Evolutionary conservation across 2,797 vertebrate species (phyloP).

Genomic region (Pristis pectinata): DNA sequence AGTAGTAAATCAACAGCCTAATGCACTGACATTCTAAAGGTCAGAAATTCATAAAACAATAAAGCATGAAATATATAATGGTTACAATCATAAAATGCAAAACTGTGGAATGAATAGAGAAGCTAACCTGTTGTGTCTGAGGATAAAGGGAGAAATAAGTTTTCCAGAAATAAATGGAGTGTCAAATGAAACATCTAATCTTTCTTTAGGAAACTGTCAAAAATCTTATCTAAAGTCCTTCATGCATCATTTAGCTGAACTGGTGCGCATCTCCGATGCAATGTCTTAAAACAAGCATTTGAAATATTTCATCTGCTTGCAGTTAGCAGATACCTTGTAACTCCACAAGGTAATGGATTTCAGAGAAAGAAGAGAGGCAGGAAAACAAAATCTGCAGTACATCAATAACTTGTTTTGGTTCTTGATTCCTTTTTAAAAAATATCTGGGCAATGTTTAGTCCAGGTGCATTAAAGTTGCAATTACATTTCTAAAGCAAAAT

Average conservation of each 20-base stretch:
- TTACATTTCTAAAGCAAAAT: not conserved
- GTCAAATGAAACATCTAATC: not conserved
- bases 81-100: not conserved
- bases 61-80: not conserved
- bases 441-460: not conserved
- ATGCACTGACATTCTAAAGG: conserved; percentile 4
- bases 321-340: not conserved
- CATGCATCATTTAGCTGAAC: conserved; percentile 18
- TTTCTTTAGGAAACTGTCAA: conserved; percentile 16
- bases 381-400: not conserved
- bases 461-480: not conserved
- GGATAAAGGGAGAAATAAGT: not conserved
- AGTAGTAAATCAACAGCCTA: not conserved
- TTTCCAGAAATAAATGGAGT: not conserved
- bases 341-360: not conserved
- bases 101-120: not conserved
- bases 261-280: conserved; percentile 15
- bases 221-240: not conserved
- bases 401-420: not conserved
- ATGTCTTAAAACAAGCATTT: conserved; percentile 16
- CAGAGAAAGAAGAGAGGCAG: not conserved
- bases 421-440: not conserved
- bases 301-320: conserved; percentile 4
- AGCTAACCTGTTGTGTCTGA: not conserved
- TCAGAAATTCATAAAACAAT: not conserved